Base-by-base conservation (phyloP, 1,140 invertebrate genomes). In the Trichonephila inaurata region DNA sequence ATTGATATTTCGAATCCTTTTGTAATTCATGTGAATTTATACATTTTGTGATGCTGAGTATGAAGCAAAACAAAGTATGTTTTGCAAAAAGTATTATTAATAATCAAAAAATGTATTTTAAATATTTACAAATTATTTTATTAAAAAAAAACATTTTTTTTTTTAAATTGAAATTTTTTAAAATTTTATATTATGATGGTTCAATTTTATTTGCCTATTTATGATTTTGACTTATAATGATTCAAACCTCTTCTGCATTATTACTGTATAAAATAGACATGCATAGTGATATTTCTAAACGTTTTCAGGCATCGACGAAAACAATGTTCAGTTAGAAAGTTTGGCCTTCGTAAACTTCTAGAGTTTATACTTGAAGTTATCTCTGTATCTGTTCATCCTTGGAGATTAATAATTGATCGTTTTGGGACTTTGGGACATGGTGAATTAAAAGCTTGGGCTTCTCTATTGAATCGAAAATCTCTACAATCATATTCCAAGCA, bases 391-490 rank as follows among this genome's bases (percentile, higher is more conserved):
- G 97, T 98, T 81, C 97, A 98, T 94, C 98, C 99, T 24, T 99
- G 99, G 98, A 96, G 99, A 91, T 96, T 99, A 87, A 98, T 99
- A 12, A 98, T 99, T 19, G 99, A 99, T 60, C 96, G 99, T 44
- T 97, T 99, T 19, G 99, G 99, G 0, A 97, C 99, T 58, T 98
- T 99, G 85, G 99, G 99, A 0, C 99, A 99, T 95, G 99, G 99
- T n/a, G 99, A 99, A 96, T 96, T 99, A 14, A 99, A 99, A 97
- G 98, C 98, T 14, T 99, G 99, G 99, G 98, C 98, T 95, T 98
- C 98, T 96, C 96, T 99, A 90, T 96, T 99, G 69, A 99, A 98
- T 94, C 97, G 98, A 93, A 99, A 99, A 96, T 98, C 98, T 95
- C 96, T 99, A 64, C 96, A 98, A 93, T 97, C 97, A 95, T 98